phyloP scores from a whole-genome alignment of 1,140 invertebrate genomes.

The Carposina sasakii region DNA sequence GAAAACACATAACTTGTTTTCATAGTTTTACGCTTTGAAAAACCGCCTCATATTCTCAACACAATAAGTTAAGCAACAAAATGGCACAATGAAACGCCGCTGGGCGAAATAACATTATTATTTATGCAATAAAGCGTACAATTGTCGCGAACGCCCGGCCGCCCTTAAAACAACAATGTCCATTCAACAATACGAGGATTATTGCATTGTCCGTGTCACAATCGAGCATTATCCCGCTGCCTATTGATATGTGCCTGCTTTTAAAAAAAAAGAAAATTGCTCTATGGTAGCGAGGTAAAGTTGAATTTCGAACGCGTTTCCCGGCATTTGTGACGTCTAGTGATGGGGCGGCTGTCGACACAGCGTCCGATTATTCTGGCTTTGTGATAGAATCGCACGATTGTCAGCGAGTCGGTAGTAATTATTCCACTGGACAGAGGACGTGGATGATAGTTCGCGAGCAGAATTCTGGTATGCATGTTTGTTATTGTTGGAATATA shows the following conservation, averaged over 20 bases:
- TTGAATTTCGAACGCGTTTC: constrained; percentile 25
- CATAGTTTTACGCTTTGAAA: too few species aligned
- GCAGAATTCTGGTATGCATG: constrained; percentile 43
- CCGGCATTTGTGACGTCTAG: constrained; percentile 35
- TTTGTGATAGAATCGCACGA: constrained; percentile 67
- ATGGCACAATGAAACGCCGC: constrained; percentile 51
- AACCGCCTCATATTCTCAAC: too few species aligned
- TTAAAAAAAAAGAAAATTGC: too few species aligned
- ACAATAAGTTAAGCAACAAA: constrained; percentile 47
- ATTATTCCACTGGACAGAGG: constrained; percentile 62
- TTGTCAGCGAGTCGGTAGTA: constrained; percentile 68
- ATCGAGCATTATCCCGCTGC: too few species aligned
- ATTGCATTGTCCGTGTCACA: constrained; percentile 55
- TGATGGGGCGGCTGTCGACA: constrained; percentile 36
- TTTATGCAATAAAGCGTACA: constrained; percentile 69
- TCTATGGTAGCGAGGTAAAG: constrained; percentile 18
- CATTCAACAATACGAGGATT: constrained; percentile 68
- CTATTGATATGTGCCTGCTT: too few species aligned
- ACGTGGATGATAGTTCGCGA: constrained; percentile 54
- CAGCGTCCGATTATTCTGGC: constrained; percentile 66
- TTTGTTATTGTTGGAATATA: constrained; percentile 47
- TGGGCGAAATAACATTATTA: constrained; percentile 67
- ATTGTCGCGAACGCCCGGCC: constrained; percentile 56
- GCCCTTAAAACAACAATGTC: constrained; percentile 71
- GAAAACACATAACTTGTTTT: too few species aligned